Evolutionary conservation across 2,113 vertebrate genomes (phyloP), one percentile per base, ranked within the genome.

Genomic region (Ailuropoda melanoleuca): DNA sequence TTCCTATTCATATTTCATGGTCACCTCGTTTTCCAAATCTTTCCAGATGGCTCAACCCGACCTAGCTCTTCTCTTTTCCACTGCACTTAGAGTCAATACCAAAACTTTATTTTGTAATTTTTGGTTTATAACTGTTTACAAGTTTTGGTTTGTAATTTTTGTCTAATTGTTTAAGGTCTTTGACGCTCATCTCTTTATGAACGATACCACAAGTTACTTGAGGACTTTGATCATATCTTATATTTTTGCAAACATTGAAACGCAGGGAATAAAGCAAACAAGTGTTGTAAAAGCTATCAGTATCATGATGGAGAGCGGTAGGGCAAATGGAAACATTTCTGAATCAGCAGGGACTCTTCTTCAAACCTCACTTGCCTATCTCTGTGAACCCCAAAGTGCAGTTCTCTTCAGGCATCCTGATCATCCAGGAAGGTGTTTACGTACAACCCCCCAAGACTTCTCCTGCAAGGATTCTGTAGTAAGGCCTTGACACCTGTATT

Each of bases 171-270:
- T 84, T 37, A 80, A 90, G 80, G 55, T 62, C 3, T 77, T 72
- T 66, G n/a, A 72, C 17, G 78, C 6, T 56, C 21, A 62, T 87
- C 9, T 93, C 23, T 94, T 37, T 81, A 74, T 18, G 81, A 72
- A 43, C 66, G 70, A 55, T 80, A 58, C 13, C 31, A 84, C 39
- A 95, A 95, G 75, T 17, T 75, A 62, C 80, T 81, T 96, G 91
- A 90, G 55, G 91, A 87, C 43, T 46, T 68, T 64, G 80, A 92
- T 90, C 43, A 50, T 85, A 64, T 87, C 23, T 62, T 83, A 31
- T 3, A 75, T 89, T 92, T 96, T 90, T 82, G 58, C 91, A 97
- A 93, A 34, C 55, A 83, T 84, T 62, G 84, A 95, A 92, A 80
- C 68, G 93, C 8, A 56, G 10, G 26, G 46, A 90, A 93, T 77